Base-by-base conservation (phyloP, 2,888 invertebrate genomes). In the Dryocosmus kuriphilus region DNA sequence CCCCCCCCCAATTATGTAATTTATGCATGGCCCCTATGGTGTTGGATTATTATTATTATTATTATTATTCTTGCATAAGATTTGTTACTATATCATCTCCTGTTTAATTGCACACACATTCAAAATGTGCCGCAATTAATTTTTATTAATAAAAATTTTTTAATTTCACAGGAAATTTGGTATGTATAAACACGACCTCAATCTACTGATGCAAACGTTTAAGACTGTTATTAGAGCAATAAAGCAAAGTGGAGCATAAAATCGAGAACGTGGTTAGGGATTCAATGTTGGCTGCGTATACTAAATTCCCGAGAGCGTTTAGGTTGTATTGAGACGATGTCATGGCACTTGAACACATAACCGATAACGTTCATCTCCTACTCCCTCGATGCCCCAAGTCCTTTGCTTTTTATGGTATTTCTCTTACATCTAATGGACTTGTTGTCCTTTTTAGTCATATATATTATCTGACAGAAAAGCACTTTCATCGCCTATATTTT, bases 331-430 rank as follows among this genome's bases (percentile, higher is more conserved):
- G 16, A 60, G 27, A 27, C 60, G 24, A 9, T 60, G 27, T 60
- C 27, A 27, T 27, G 60, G 6, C 27, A 16, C 27, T 60, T 27
- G 27, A 60, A 60, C 60, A 60, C 60, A 60, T 60, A 60, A 60
- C 24, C 60, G 27, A 60, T 27, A 60, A 60, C 60, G 60, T 60
- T 60, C 16, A 60, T 60, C 60, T 14, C 60, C 60, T 27, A 60
- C 16, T 60, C 60, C 27, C 60, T 60, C 60, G 60, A 27, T 60
- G 16, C 27, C 60, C 60, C 27, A 27, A 60, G 27, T 55, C 55
- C 22, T 8, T 27, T 27, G 60, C 16, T 60, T 60, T 27, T 27
- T 27, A 60, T 60, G 3, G 16, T 16, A 57, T 60, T 60, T 16
- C 27, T 27, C 4, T 60, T 60, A 60, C 60, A 16, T 60, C 16